Base-by-base conservation (phyloP, 1,140 invertebrate species). In the Cydia fagiglandana region DNA sequence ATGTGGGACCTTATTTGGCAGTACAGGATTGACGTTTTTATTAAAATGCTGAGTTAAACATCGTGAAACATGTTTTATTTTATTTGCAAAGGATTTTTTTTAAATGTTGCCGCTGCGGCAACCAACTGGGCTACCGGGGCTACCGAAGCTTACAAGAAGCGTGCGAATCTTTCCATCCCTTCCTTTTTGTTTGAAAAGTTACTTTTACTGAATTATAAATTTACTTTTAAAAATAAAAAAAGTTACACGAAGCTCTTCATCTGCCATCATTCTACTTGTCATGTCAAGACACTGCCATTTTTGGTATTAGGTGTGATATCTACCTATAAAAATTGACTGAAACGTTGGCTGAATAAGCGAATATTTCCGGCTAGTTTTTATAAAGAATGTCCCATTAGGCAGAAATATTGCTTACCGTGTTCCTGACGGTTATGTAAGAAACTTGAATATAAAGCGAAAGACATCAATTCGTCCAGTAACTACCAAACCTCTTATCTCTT, bases 381-480 rank as follows among this genome's bases (percentile, higher is more conserved):
- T 70, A 70, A 70, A 34, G 30, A 70, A 70, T 70, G 34, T 13
- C 30, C 66, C 66, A 70, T 70, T 70, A 70, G 66, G 34, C 34
- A 70, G n/a, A 70, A 70, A 70, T 70, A 70, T 70, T 38, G 34
- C 66, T 38, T 41, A 38, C 66, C 66, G 38, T 70, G 66, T 41
- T 70, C 34, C 66, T 45, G 66, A 70, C 66, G 66, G 5, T 70
- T 70, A 38, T 70, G 66, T 70, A 70, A 70, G 66, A 70, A 70
- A 70, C 5, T 41, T 70, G 66, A 70, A 70, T 70, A 17, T 70
- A 70, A 70, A 70, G 34, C 34, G 34, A 70, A 38, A 70, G 66
- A 70, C 66, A 70, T 70, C 66, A 70, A 70, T 70, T 70, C 38
- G 9, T 24, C 20, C 9, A 2, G 9, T 24, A n/a, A 53, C 56